Evolutionary conservation across 2,888 invertebrate genomes (phyloP).

Genomic region (Maniola hyperantus): DNA sequence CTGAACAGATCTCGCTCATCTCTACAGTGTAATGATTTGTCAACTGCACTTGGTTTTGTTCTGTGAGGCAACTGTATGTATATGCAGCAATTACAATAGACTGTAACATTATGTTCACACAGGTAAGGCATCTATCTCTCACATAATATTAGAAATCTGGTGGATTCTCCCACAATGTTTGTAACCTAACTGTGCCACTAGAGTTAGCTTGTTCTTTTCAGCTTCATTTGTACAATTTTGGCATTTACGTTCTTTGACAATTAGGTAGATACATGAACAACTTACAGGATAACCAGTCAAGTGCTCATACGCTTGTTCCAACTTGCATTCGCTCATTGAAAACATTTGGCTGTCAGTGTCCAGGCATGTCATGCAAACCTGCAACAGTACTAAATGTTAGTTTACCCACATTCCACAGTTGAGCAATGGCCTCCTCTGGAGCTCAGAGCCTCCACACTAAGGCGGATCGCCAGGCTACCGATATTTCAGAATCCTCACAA

Average conservation of each 20-base stretch:
- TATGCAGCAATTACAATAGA: neutral
- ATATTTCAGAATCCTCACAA: no score
- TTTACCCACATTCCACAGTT: neutral
- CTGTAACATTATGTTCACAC: neutral
- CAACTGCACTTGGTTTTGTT: neutral
- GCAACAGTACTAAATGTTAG: neutral
- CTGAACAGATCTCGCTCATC: no score
- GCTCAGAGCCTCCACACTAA: neutral
- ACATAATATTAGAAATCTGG: neutral
- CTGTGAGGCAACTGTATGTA: neutral
- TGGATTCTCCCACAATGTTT: neutral
- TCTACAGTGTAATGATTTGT: neutral
- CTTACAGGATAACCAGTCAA: constrained; percentile 15
- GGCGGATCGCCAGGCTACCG: neutral
- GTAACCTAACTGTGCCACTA: neutral
- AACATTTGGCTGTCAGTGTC: constrained; percentile 12
- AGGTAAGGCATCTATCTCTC: neutral
- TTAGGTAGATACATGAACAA: neutral
- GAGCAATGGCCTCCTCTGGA: neutral
- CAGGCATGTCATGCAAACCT: constrained; percentile 18
- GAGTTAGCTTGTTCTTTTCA: neutral
- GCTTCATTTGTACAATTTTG: no score
- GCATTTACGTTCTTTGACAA: neutral
- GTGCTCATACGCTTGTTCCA: constrained; percentile 9
- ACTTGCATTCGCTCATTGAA: constrained; percentile 1